Conservation (phyloP, 2,888 invertebrate species). For the Tenodera sinensis region DNA sequence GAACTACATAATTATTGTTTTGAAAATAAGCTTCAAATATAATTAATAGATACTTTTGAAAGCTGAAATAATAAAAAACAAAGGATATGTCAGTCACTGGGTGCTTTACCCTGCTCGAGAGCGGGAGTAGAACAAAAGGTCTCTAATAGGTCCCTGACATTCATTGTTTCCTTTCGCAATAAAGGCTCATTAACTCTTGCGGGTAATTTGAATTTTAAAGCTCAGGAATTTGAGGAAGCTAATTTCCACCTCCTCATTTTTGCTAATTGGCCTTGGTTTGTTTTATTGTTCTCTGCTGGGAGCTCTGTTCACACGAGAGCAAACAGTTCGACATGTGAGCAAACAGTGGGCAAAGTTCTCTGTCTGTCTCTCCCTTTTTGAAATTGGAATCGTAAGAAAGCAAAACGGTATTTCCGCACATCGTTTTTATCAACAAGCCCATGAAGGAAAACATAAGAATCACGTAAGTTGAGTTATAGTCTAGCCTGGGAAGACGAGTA, state of each 20-base stretch:
- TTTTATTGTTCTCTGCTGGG: not conserved
- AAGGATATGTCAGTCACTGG: not conserved
- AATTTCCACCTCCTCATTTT: not conserved
- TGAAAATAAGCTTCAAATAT: too few relatives aligned
- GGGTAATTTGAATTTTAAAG: not conserved
- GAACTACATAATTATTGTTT: too few relatives aligned
- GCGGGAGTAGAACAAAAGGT: not conserved
- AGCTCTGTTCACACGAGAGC: not conserved
- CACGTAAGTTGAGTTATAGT: too few relatives aligned
- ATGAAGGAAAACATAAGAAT: too few relatives aligned
- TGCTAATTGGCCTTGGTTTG: not conserved
- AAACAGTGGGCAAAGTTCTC: not conserved
- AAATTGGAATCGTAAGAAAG: too few relatives aligned
- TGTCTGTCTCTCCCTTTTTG: too few relatives aligned
- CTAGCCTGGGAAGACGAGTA: too few relatives aligned
- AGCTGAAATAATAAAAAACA: not conserved
- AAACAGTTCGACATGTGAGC: not conserved
- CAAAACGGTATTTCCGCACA: too few relatives aligned
- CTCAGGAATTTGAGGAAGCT: not conserved
- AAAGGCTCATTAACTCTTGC: not conserved
- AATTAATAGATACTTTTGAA: too few relatives aligned
- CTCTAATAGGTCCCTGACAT: not conserved
- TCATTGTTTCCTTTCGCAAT: not conserved
- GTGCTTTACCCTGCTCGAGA: not conserved
- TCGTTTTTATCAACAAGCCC: too few relatives aligned